Evolutionary conservation across 2,888 invertebrate genomes (phyloP).

Genomic region (Keiferia lycopersicella): DNA sequence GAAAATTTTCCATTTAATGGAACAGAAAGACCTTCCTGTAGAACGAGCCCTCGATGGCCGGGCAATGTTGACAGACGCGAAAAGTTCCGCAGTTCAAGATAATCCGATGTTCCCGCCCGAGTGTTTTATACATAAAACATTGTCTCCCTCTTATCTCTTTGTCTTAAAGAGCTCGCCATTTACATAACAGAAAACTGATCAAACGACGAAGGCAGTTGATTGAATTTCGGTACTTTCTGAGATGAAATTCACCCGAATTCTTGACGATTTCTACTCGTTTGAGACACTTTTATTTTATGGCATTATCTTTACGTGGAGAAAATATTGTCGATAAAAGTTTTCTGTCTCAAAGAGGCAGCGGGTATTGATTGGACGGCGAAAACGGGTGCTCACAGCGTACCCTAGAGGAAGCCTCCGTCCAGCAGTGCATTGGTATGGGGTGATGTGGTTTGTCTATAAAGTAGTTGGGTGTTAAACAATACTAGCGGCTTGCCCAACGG

Average conservation of each 20-base stretch:
- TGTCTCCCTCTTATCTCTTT: constrained; percentile 2
- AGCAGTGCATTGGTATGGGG: too few species aligned
- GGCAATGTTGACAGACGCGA: constrained; percentile 1
- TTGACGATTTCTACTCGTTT: background rate
- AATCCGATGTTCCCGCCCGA: background rate
- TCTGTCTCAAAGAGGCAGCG: too few species aligned
- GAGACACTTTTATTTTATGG: too few species aligned
- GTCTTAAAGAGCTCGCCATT: background rate
- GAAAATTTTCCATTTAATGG: background rate
- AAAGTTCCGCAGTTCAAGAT: background rate
- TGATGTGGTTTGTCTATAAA: too few species aligned
- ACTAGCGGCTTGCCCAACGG: too few species aligned
- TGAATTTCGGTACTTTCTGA: background rate
- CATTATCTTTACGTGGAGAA: too few species aligned
- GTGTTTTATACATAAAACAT: constrained; percentile 9
- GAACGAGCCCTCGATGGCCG: background rate
- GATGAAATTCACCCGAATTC: background rate
- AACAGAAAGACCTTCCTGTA: background rate
- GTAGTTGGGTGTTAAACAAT: too few species aligned
- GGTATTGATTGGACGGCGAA: too few species aligned
- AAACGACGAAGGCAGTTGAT: background rate
- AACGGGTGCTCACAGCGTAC: too few species aligned
- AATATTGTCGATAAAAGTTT: too few species aligned
- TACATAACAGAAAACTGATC: constrained; percentile 8
- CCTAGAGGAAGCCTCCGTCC: too few species aligned